Percentiles rank a stretch among this genome's conserved stretches.
Evolutionary conservation across 2,797 vertebrate genomes (phyloP).

Genomic region (Apogon talboti): DNA sequence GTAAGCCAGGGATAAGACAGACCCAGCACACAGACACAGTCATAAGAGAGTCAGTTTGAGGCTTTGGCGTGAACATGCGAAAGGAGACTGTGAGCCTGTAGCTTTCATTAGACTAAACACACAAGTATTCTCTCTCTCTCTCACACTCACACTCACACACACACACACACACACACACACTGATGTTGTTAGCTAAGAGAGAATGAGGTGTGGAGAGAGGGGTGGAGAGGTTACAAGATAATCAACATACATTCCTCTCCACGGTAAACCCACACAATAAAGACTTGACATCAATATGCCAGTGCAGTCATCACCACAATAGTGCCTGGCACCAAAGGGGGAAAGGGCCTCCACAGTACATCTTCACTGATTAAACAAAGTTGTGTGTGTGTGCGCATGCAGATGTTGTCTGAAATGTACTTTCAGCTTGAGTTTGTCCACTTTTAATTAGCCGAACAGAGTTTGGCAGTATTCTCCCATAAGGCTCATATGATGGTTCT

Average conservation of each 20-base stretch:
- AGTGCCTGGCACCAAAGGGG: constrained; percentile 52
- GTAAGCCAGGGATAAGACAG: constrained; percentile 63
- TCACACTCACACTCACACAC: neutral
- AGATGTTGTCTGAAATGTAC: constrained; percentile 6
- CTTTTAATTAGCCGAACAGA: constrained; percentile 47
- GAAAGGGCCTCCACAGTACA: constrained; percentile 54
- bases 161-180: constrained; percentile 35
- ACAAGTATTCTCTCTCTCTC: constrained; percentile 24
- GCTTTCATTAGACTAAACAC: constrained; percentile 72
- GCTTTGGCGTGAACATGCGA: constrained; percentile 53
- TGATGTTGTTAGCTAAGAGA: constrained; percentile 58
- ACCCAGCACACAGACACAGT: constrained; percentile 45
- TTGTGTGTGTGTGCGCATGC: constrained; percentile 13
- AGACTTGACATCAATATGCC: constrained; percentile 76
- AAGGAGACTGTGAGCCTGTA: constrained; percentile 44
- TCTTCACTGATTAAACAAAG: constrained; percentile 68
- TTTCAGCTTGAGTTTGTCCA: constrained; percentile 18
- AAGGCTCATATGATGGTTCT: neutral
- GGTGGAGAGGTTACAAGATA: constrained; percentile 71
- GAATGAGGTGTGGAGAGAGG: constrained; percentile 54
- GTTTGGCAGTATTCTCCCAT: constrained; percentile 12
- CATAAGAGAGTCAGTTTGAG: constrained; percentile 51
- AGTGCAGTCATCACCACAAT: constrained; percentile 62
- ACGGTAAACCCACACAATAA: constrained; percentile 73
- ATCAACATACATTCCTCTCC: constrained; percentile 66